Evolutionary conservation across 2,797 vertebrate genomes (phyloP), one percentile per base, ranked within the genome.

Genomic region (Enteromius treurensis): DNA sequence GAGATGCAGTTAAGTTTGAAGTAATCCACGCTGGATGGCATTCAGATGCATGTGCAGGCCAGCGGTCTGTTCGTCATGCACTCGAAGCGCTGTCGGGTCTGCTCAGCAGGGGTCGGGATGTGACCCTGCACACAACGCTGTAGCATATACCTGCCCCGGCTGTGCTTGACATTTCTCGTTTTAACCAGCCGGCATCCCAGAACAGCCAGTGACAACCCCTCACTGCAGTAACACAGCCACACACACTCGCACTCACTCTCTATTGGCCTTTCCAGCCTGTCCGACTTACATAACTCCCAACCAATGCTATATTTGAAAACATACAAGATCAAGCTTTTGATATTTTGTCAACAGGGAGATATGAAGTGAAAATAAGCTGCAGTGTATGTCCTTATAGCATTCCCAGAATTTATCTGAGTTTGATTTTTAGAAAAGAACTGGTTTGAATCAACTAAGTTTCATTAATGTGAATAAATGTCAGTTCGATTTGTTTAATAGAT

Each of bases 111-210:
- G 80, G 78, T 75, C 15, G 29, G 45, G 65, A 83, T 77, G 67
- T 87, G 81, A 85, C 84, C 84, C 78, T 79, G 82, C 32, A 69
- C 79, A 76, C 51, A n/a, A n/a, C 67, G 26, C 77, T 64, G 23
- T 21, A 78, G 65, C 74, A n/a, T 79, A 37, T 81, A 81, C 74
- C 84, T 85, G 81, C 69, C 58, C 73, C 67, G 77, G 51, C 78
- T 81, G 73, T 45, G 10, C 69, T 81, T 85, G 86, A 80, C 84
- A 83, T 85, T 83, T 87, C 65, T 42, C 3, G 15, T 85, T 83
- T 85, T 79, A 83, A 51, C 74, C n/a, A 73, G 19, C 10, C 17
- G 51, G 21, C 76, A 49, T 64, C 76, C 26, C 76, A 78, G 62
- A 82, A 68, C 51, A 64, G 42, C 40, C 19, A 71, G 79, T 49